phyloP scores from a whole-genome alignment of 92 coral and sea anemone species.

The Palythoa heliodiscus region DNA sequence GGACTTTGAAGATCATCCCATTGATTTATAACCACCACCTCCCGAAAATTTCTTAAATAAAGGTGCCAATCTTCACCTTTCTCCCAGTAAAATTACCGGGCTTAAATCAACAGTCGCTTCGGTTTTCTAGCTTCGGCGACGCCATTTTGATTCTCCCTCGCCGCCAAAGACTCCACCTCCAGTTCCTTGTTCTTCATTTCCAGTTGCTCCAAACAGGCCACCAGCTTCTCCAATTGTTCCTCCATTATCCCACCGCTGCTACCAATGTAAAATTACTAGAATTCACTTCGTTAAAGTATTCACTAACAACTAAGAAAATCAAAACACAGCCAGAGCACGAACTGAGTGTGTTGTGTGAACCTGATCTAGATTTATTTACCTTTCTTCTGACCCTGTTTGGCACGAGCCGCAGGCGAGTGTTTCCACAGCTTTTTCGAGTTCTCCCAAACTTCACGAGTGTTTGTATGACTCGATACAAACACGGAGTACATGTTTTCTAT shows the following conservation, averaged over 20 bases:
- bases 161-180: background rate
- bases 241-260: conserved; percentile 24
- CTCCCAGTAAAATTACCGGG: background rate
- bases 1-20: background rate
- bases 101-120: background rate
- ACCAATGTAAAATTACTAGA: no score
- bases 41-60: background rate
- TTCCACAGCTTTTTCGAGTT: no score
- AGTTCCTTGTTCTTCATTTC: background rate
- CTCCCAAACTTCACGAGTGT: no score
- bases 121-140: background rate
- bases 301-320: no score
- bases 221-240: background rate
- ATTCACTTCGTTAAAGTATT: no score
- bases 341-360: no score
- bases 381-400: no score
- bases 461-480: no score
- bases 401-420: no score
- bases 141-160: conserved; percentile 14
- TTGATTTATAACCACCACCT: background rate
- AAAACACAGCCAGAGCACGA: no score
- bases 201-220: background rate
- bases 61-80: background rate
- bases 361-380: no score
- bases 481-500: no score